These are phyloP conservation scores for Hermodice carunculata DNA, from an alignment of 2,888 invertebrate genomes.

Conservation along the genomic window DNA sequence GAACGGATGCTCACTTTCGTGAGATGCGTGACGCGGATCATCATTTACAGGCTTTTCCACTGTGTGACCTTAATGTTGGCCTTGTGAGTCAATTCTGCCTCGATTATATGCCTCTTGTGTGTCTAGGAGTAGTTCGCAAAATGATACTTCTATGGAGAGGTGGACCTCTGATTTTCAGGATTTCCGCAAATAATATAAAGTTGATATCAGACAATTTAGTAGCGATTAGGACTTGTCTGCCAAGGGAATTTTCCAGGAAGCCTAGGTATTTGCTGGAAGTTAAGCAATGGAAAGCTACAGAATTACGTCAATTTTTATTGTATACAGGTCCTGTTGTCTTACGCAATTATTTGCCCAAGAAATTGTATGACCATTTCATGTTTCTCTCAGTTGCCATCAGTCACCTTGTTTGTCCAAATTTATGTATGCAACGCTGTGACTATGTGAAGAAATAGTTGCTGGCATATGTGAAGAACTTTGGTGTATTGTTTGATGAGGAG, in stretches of 20 bases:
- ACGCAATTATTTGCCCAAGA: not conserved
- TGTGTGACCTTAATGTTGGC: not conserved
- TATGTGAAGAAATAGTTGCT: not conserved
- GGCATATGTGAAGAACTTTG: not conserved
- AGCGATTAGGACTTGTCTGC: not conserved
- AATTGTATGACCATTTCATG: not conserved
- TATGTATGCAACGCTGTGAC: not conserved
- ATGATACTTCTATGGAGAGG: not conserved
- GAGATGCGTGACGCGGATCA: not conserved
- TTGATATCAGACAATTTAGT: not conserved
- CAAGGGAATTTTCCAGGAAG: not conserved
- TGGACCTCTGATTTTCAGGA: not conserved
- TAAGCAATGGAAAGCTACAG: slow-evolving; percentile 1
- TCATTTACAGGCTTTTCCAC: not conserved
- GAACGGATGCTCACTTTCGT: not conserved
- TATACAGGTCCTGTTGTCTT: not conserved
- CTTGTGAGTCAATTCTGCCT: not conserved
- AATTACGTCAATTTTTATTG: not conserved
- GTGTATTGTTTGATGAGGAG: not conserved
- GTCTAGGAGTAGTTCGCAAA: not conserved
- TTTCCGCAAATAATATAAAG: not conserved
- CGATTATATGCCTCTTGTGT: slow-evolving; percentile 3
- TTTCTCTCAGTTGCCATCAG: not conserved
- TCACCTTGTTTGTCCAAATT: not conserved
- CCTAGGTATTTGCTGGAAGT: not conserved